phyloP scores from a whole-genome alignment of 2,888 invertebrate genomes.

The Timema podura region DNA sequence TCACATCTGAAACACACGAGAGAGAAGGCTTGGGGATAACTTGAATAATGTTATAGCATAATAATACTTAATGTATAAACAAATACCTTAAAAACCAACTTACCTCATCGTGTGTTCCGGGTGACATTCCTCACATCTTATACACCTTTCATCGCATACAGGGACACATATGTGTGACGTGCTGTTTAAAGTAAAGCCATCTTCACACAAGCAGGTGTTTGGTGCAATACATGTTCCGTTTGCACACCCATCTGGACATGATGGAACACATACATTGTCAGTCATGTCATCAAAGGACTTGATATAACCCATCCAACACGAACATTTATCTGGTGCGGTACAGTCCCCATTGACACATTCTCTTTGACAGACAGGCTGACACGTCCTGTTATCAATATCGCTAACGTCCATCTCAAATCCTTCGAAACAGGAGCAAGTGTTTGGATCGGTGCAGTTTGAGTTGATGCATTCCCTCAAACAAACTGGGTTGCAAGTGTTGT shows the following conservation, averaged over 20 bases:
- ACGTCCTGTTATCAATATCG: conserved; percentile 9
- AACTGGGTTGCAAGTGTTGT: conserved; percentile 42
- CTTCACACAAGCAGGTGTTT: background rate
- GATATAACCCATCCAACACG: conserved; percentile 21
- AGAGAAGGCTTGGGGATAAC: background rate
- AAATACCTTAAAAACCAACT: background rate
- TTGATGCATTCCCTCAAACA: conserved; percentile 48
- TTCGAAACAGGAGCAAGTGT: conserved; percentile 56
- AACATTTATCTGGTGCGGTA: conserved; percentile 30
- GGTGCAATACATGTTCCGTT: background rate
- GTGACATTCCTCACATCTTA: background rate
- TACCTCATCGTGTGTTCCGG: conserved; percentile 3
- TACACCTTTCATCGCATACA: too few relatives aligned
- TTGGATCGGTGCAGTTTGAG: conserved; percentile 57
- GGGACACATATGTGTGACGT: background rate
- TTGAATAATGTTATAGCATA: background rate
- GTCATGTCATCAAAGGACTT: background rate
- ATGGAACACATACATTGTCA: background rate
- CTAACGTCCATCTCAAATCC: conserved; percentile 47
- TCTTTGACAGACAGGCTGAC: conserved; percentile 34
- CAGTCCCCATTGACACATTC: conserved; percentile 41
- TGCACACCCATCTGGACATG: background rate
- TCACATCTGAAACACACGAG: background rate
- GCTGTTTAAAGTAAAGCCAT: background rate
- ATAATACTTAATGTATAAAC: background rate